phyloP scores from a whole-genome alignment of 2,888 invertebrate genomes.

The Caenorhabditis wallacei region DNA sequence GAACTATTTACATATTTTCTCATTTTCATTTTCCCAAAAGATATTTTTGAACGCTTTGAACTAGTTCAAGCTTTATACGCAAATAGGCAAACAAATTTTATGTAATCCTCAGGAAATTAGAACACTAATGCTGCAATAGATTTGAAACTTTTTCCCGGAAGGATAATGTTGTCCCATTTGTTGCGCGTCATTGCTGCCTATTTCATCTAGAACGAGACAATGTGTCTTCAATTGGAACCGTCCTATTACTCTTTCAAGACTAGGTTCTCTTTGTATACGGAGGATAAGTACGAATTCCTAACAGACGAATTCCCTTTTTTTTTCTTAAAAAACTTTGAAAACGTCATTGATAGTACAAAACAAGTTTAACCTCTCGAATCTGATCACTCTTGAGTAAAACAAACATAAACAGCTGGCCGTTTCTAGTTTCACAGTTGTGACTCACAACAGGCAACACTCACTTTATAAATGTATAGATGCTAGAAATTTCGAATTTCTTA shows the following conservation, averaged over 20 bases:
- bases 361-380: slow-evolving; percentile 11
- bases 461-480: slow-evolving; percentile 41
- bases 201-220: slow-evolving; percentile 30
- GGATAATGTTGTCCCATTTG: slow-evolving; percentile 55
- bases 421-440: slow-evolving; percentile 37
- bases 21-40: slow-evolving; percentile 1
- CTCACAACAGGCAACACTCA: slow-evolving; percentile 25
- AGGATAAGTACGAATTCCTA: too few species aligned
- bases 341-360: slow-evolving; percentile 19
- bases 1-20: slow-evolving; percentile 20
- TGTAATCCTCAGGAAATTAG: slow-evolving; percentile 64
- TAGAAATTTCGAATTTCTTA: slow-evolving; percentile 15
- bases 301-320: too few species aligned
- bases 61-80: slow-evolving; percentile 4
- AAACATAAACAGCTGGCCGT: slow-evolving; percentile 27
- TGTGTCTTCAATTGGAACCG: slow-evolving; percentile 7
- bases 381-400: slow-evolving; percentile 29
- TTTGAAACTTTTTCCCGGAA: slow-evolving; percentile 49
- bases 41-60: slow-evolving; percentile 55
- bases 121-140: slow-evolving; percentile 35
- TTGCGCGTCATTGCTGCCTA: slow-evolving; percentile 41
- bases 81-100: slow-evolving; percentile 54
- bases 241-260: slow-evolving; percentile 12
- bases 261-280: too few species aligned
- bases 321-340: neutral